Base-by-base conservation (phyloP, 2,888 invertebrate species). In the Volucella inflata region DNA sequence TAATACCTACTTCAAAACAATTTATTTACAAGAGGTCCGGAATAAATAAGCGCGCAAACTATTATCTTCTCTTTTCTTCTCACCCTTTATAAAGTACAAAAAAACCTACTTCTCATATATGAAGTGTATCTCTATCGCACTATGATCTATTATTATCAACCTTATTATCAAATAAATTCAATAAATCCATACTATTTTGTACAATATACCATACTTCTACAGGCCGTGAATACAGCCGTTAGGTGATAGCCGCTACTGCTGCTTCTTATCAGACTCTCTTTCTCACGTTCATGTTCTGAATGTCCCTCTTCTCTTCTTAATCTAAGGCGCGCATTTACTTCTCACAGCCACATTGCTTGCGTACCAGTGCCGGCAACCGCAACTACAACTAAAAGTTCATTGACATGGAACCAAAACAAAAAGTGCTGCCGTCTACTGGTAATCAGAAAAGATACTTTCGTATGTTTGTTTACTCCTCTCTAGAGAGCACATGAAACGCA, bases 321-420 rank as follows among this genome's bases (percentile, higher is more conserved):
- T 72, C 72, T 42, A 81, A 62, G 62, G 67, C 57, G 57, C 51
- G 68, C 72, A 44, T 72, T 85, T 76, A 68, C 76, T 77, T 57
- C 80, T 71, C 62, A 68, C 71, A 62, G 65, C 36, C 55, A 67
- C 57, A 46, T 60, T 57, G 50, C 71, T 44, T 65, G 44, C 59
- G 55, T 85, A 68, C 76, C 85, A 72, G 30, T 6, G 30, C 30
- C 30, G 30, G 30, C 30, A 30, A 30, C 30, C 30, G 76, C 85
- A 76, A 76, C 55, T 85, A 36, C 68, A 85, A 77, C 85, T 72
- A 77, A 81, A 76, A 85, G 85, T 85, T 85, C 85, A 85, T 72
- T 62, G 85, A 81, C 85, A 72, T 48, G 57, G n/a, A 85, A 85
- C 60, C 85, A 85, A 72, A 85, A 85, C 85, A 85, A 85, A 81